phyloP scores from a whole-genome alignment of 2,888 invertebrate genomes.

The Platycnemis pennipes region DNA sequence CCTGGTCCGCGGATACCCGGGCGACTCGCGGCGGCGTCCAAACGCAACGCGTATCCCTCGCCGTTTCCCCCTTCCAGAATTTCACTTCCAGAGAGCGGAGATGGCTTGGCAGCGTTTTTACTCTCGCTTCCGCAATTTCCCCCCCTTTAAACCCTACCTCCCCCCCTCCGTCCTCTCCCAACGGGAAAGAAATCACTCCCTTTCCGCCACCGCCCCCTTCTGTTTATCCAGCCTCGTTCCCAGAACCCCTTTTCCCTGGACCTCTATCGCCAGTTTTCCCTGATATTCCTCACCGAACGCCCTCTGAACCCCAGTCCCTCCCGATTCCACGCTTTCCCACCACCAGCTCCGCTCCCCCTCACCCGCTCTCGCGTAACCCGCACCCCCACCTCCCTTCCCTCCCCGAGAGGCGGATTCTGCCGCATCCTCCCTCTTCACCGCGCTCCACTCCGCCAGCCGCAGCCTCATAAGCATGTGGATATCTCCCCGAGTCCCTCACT shows the following conservation, averaged over 20 bases:
- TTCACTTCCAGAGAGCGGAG: background rate
- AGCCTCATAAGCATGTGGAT: background rate
- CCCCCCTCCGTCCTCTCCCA: background rate
- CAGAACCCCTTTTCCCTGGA: background rate
- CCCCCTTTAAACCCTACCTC: background rate
- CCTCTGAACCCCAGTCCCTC: background rate
- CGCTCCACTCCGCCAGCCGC: background rate
- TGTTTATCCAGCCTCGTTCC: background rate
- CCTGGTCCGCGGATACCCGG: too few species aligned
- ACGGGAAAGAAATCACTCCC: background rate
- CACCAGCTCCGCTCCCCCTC: background rate
- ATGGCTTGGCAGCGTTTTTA: background rate
- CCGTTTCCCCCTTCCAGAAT: too few species aligned
- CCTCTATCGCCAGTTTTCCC: too few species aligned
- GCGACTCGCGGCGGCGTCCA: too few species aligned
- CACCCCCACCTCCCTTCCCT: background rate
- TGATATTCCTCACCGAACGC: too few species aligned
- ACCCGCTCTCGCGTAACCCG: background rate
- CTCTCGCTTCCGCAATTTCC: background rate
- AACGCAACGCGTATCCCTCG: too few species aligned
- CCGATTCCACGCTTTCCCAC: background rate
- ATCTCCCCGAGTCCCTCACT: background rate
- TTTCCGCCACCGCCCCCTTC: background rate
- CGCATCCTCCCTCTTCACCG: background rate
- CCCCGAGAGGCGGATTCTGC: background rate